These are phyloP conservation scores for Melanogrammus aeglefinus DNA, from an alignment of 2,797 vertebrate species.

Conservation along the genomic window DNA sequence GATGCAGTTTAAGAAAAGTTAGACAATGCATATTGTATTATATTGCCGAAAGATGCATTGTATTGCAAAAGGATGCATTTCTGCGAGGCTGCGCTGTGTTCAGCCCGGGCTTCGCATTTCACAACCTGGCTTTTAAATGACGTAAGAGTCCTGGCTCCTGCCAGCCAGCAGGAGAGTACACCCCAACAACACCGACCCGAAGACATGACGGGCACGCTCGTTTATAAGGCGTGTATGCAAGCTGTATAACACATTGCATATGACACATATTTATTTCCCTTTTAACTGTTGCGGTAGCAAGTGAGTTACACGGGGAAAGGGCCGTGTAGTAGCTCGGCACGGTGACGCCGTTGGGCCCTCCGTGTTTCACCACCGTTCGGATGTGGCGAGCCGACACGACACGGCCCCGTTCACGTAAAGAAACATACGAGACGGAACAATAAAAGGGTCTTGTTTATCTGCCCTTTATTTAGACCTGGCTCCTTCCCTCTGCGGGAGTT, in stretches of 20 bases:
- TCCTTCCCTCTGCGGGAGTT: too few relatives aligned
- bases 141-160: constrained; percentile 30
- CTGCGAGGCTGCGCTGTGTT: not conserved
- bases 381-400: not conserved
- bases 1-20: not conserved
- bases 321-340: constrained; percentile 31
- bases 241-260: too few relatives aligned
- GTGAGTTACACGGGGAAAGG: constrained; percentile 10
- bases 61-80: not conserved
- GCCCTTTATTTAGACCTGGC: too few relatives aligned
- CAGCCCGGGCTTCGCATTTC: constrained; percentile 34
- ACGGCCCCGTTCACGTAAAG: too few relatives aligned
- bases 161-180: constrained; percentile 45
- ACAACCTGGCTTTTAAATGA: constrained; percentile 47
- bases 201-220: too few relatives aligned
- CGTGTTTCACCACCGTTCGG: not conserved
- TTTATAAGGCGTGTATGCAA: too few relatives aligned
- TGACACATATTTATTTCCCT: too few relatives aligned
- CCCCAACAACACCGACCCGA: constrained; percentile 24
- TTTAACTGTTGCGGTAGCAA: not conserved
- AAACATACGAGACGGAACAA: too few relatives aligned
- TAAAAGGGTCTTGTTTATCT: too few relatives aligned
- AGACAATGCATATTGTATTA: not conserved
- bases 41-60: too few relatives aligned
- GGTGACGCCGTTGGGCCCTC: constrained; percentile 57